Evolutionary conservation across 64 coral and sea anemone species (phyloP).

Genomic region (Actinia equina): DNA sequence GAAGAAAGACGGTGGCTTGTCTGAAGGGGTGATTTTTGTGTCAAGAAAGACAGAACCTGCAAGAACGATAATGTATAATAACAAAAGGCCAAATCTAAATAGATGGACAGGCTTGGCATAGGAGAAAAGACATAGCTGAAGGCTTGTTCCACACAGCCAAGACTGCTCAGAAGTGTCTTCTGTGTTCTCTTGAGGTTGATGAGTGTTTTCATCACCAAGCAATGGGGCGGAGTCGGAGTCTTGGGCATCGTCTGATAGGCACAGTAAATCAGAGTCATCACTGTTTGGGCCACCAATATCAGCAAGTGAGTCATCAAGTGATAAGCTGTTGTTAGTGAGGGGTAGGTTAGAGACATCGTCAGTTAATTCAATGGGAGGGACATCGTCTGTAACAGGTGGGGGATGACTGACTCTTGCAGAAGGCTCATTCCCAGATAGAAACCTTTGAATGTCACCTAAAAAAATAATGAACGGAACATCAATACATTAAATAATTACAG

Average conservation of each 20-base stretch:
- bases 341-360: background rate
- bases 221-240: constrained; percentile 38
- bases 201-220: background rate
- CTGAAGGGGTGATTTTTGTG: constrained; percentile 46
- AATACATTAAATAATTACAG: background rate
- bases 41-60: constrained; percentile 37
- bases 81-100: constrained; percentile 43
- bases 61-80: constrained; percentile 28
- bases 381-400: background rate
- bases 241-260: background rate
- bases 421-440: constrained; percentile 52
- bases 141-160: constrained; percentile 28
- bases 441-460: constrained; percentile 59
- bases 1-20: constrained; percentile 78
- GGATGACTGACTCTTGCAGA: background rate
- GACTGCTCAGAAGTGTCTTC: background rate
- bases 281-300: background rate
- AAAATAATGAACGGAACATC: background rate
- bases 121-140: constrained; percentile 53
- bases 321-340: background rate
- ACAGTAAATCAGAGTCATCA: constrained; percentile 21
- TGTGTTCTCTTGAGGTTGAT: background rate
- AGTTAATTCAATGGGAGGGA: background rate
- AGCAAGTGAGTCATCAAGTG: constrained; percentile 14
- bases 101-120: constrained; percentile 33